A percentile compares a stretch with the other conserved stretches of the same genome.
Evolutionary conservation across 2,888 invertebrate species (phyloP).

Genomic region (Germaria angustata): DNA sequence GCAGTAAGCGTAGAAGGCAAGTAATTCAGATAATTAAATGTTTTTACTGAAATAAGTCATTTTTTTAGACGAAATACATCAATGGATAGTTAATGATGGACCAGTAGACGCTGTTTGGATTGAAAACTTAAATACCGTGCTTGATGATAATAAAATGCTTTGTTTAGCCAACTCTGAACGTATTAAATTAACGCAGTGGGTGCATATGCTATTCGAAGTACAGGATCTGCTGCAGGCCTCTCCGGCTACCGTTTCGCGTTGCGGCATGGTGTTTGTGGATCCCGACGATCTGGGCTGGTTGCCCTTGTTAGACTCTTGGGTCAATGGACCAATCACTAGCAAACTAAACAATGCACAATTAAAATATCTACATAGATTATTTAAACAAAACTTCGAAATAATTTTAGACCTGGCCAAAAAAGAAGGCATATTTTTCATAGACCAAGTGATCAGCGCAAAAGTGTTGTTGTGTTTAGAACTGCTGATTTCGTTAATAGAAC

Average conservation of each 20-base stretch:
- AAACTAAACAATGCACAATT: conserved; percentile 81
- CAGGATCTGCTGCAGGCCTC: conserved; percentile 93
- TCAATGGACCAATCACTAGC: conserved; percentile 81
- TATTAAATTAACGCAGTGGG: conserved; percentile 92
- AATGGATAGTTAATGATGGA: conserved; percentile 95
- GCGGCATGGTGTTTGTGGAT: conserved; percentile 95
- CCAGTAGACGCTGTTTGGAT: conserved; percentile 97
- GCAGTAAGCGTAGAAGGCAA: conserved; percentile 76
- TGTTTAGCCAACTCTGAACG: conserved; percentile 94
- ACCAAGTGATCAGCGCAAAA: conserved; percentile 92
- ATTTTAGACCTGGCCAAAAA: conserved; percentile 86
- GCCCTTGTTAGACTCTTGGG: conserved; percentile 90
- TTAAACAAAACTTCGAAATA: conserved; percentile 83
- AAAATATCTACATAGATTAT: conserved; percentile 85
- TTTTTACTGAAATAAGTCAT: not conserved
- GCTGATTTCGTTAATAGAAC: conserved; percentile 85
- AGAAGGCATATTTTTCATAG: conserved; percentile 86
- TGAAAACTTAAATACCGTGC: conserved; percentile 94
- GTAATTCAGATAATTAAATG: not conserved
- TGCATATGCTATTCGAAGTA: conserved; percentile 94
- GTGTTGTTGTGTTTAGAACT: conserved; percentile 87
- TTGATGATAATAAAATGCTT: conserved; percentile 96
- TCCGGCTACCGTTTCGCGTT: conserved; percentile 91
- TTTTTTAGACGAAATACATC: conserved; percentile 85
- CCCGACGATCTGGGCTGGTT: conserved; percentile 90